Evolutionary conservation across 2,888 invertebrate species (phyloP).

Genomic region (Timandra comae): DNA sequence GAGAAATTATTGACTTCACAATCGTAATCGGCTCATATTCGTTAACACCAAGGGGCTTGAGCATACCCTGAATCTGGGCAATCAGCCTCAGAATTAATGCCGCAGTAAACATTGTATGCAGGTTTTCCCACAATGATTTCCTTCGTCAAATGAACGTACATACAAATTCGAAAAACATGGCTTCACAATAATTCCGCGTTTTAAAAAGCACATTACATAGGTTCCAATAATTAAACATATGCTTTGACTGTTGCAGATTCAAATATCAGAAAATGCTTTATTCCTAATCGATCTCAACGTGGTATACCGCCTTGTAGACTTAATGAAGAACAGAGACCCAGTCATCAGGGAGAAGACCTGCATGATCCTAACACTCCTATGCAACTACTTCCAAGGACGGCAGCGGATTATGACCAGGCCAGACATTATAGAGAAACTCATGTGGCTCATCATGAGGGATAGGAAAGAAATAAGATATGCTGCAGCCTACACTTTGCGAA

Average conservation of each 20-base stretch:
- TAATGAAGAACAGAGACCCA: constrained; percentile 47
- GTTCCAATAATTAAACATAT: no score
- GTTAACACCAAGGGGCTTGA: no score
- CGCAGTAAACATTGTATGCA: no score
- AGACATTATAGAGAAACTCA: constrained; percentile 42
- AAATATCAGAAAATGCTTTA: constrained; percentile 55
- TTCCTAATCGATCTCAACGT: constrained; percentile 51
- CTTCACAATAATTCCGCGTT: no score
- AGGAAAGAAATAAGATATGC: constrained; percentile 57
- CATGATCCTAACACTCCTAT: constrained; percentile 44
- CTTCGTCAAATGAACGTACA: no score
- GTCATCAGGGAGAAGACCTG: constrained; percentile 58
- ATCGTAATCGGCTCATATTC: no score
- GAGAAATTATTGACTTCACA: no score
- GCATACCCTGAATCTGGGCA: no score
- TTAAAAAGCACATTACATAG: no score
- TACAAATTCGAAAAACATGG: no score
- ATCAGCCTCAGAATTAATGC: no score
- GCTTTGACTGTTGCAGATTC: constrained; percentile 39
- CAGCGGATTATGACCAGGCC: constrained; percentile 43
- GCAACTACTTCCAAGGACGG: constrained; percentile 47
- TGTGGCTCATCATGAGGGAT: constrained; percentile 48
- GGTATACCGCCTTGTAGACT: constrained; percentile 52
- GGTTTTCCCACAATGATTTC: no score
- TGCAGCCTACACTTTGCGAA: constrained; percentile 48